phyloP scores from a whole-genome alignment of 2,888 invertebrate genomes.

The Synergus japonicus region DNA sequence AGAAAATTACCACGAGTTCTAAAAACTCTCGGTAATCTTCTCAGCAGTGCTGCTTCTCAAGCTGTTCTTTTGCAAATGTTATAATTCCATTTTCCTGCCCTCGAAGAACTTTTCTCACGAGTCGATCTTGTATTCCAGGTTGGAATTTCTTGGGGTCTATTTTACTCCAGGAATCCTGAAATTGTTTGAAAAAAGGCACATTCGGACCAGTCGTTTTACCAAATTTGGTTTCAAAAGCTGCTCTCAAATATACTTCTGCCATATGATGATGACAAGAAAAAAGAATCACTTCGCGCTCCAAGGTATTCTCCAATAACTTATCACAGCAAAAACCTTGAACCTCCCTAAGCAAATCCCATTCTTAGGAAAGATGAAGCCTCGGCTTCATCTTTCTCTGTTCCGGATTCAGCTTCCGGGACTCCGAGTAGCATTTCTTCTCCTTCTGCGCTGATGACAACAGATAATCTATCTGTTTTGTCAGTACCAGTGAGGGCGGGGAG shows the following conservation, averaged over 20 bases:
- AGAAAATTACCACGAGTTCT: no score
- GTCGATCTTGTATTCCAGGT: constrained; percentile 22
- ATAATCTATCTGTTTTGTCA: constrained; percentile 55
- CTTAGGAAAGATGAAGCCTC: no score
- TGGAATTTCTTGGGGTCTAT: constrained; percentile 48
- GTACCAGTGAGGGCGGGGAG: background rate
- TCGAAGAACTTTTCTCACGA: no score
- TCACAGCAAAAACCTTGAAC: constrained; percentile 60
- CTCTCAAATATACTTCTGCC: constrained; percentile 58
- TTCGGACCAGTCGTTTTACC: constrained; percentile 53
- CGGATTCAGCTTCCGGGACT: constrained; percentile 53
- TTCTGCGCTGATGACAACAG: constrained; percentile 56
- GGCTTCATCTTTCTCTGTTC: constrained; percentile 50
- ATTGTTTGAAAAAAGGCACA: constrained; percentile 58
- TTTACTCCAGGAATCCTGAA: constrained; percentile 53
- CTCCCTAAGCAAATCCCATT: constrained; percentile 48
- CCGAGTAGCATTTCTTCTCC: constrained; percentile 59
- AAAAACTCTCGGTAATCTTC: no score
- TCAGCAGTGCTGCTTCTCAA: no score
- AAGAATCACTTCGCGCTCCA: constrained; percentile 54
- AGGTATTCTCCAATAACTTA: constrained; percentile 58
- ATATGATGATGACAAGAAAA: constrained; percentile 63
- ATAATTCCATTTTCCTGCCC: no score
- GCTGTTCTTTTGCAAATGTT: no score
- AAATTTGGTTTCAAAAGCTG: constrained; percentile 57